These are phyloP conservation scores for Hippolais icterina DNA, from an alignment of 2,113 vertebrate genomes.

Conservation along the genomic window DNA sequence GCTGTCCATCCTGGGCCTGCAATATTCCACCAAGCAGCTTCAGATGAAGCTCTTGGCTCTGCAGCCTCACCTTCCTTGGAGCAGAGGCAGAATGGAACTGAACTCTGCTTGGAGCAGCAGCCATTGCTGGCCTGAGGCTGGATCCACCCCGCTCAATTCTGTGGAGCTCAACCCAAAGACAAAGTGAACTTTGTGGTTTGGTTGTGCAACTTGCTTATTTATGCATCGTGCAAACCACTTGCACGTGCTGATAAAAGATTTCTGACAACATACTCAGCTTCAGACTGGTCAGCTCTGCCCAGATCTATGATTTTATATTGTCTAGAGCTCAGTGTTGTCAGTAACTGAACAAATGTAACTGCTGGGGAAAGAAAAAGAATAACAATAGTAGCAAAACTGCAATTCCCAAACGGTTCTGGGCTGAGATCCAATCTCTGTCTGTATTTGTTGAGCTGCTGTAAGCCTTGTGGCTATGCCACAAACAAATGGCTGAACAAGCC, in stretches of 20 bases:
- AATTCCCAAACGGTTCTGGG: slow-evolving; percentile 33
- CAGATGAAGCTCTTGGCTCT: not conserved
- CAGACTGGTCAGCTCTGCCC: not conserved
- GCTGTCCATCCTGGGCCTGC: not conserved
- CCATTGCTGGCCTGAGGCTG: not conserved
- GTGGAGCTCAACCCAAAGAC: not conserved
- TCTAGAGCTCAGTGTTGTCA: not conserved
- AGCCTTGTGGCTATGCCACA: not conserved
- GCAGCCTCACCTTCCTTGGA: not conserved
- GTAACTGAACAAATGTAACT: not conserved
- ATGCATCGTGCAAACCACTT: not conserved
- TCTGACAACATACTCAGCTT: not conserved
- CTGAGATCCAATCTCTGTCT: slow-evolving; percentile 40
- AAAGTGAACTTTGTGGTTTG: not conserved
- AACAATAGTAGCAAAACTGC: not conserved
- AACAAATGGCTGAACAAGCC: not conserved
- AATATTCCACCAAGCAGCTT: not conserved
- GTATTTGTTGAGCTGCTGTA: not conserved
- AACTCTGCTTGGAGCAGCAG: not conserved
- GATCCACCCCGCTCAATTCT: not conserved
- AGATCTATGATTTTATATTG: not conserved
- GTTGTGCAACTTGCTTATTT: not conserved
- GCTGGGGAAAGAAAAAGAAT: not conserved
- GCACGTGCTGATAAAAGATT: not conserved
- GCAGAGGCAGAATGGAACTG: not conserved